Conservation (phyloP, 2,888 invertebrate genomes). For the Dicyrtomina minuta region DNA sequence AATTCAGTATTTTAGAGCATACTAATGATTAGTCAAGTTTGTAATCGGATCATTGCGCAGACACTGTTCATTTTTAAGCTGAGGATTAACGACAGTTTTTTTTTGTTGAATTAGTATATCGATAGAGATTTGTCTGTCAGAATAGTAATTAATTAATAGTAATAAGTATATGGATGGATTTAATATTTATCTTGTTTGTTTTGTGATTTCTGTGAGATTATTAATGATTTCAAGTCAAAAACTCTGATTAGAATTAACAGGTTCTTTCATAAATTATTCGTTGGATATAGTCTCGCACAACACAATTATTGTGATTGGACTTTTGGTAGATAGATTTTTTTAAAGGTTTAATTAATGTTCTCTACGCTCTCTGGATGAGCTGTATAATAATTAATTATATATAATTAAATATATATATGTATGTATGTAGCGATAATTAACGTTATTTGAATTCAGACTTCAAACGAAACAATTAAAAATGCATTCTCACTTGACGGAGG, state of each 20-base stretch:
- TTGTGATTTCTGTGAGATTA: neutral
- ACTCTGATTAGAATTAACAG: conserved; percentile 41
- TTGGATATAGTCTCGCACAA: too few relatives aligned
- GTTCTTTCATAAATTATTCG: too few relatives aligned
- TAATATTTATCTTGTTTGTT: conserved; percentile 9
- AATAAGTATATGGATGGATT: too few relatives aligned
- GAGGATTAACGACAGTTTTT: neutral
- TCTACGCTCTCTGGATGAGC: conserved; percentile 46
- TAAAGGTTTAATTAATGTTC: conserved; percentile 35
- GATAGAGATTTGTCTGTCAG: neutral
- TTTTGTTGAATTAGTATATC: neutral
- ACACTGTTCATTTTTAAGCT: too few relatives aligned
- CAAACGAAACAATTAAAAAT: neutral
- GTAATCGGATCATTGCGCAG: too few relatives aligned
- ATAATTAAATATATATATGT: neutral
- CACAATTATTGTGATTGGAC: neutral
- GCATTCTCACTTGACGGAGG: conserved; percentile 8
- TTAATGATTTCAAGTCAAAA: conserved; percentile 46
- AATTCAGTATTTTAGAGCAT: neutral
- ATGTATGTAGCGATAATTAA: neutral
- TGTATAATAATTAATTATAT: neutral
- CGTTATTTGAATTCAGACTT: too few relatives aligned
- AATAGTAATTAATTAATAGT: neutral
- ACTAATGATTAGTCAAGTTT: too few relatives aligned
- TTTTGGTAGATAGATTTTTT: neutral